Evolutionary conservation across 2,888 invertebrate genomes (phyloP).

Genomic region (Eueremaeus valkanovi): DNA sequence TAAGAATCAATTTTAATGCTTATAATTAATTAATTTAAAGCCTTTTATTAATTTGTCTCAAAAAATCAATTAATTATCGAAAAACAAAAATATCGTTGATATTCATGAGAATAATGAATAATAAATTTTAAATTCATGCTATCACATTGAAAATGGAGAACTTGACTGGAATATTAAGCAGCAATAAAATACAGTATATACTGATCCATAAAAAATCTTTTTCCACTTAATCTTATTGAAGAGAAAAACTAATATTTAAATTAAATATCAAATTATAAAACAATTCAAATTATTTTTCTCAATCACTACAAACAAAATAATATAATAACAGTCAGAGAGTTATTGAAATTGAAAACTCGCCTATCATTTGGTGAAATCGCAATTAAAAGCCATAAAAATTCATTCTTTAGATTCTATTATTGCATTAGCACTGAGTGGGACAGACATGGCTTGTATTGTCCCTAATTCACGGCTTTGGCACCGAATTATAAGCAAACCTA

Average conservation of each 20-base stretch:
- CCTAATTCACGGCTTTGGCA: neutral
- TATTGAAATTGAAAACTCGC: conserved; percentile 17
- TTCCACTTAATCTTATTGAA: too few relatives aligned
- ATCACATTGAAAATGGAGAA: too few relatives aligned
- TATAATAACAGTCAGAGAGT: neutral
- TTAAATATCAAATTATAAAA: neutral
- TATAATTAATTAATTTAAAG: too few relatives aligned
- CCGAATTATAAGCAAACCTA: neutral
- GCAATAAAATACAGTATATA: too few relatives aligned
- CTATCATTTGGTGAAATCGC: conserved; percentile 21
- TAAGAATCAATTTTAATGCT: neutral
- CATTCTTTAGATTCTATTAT: neutral
- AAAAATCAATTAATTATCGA: too few relatives aligned
- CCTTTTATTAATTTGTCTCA: too few relatives aligned
- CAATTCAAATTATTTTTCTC: neutral
- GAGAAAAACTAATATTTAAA: neutral
- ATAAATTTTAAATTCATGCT: neutral
- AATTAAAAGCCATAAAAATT: conserved; percentile 2
- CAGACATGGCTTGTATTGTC: conserved; percentile 21
- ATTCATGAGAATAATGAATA: too few relatives aligned
- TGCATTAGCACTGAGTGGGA: conserved; percentile 8
- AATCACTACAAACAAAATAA: too few relatives aligned
- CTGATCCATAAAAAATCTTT: too few relatives aligned
- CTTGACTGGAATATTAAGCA: too few relatives aligned
- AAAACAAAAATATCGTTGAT: too few relatives aligned